phyloP scores from a whole-genome alignment of 1,140 invertebrate genomes.

The Eurytemora carolleeae region DNA sequence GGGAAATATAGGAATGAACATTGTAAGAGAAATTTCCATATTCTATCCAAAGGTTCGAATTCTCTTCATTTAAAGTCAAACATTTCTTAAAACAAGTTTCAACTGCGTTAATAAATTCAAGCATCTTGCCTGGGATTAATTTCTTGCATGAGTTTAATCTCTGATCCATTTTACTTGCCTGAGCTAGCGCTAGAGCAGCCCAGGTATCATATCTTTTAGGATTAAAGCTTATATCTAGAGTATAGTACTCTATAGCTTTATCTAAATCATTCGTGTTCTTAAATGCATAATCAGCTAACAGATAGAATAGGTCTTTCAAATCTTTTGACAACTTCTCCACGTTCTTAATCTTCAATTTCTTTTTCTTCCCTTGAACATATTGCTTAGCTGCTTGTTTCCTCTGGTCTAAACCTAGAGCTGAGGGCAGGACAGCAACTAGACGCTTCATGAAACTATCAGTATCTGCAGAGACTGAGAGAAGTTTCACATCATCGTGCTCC shows the following conservation, averaged over 20 bases:
- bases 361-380: slow-evolving; percentile 18
- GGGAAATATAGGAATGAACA: slow-evolving; percentile 63
- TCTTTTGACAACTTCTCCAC: slow-evolving; percentile 5
- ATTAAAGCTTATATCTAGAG: slow-evolving; percentile 56
- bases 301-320: slow-evolving; percentile 51
- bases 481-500: slow-evolving; percentile 54
- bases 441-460: slow-evolving; percentile 52
- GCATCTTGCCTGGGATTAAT: slow-evolving; percentile 38
- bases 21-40: slow-evolving; percentile 67
- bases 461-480: slow-evolving; percentile 47
- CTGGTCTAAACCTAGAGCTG: slow-evolving; percentile 32
- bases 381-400: slow-evolving; percentile 17
- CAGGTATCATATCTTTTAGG: slow-evolving; percentile 65
- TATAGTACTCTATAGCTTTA: slow-evolving; percentile 54
- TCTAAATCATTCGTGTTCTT: slow-evolving; percentile 51
- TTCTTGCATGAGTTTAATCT: slow-evolving; percentile 46
- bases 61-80: slow-evolving; percentile 43
- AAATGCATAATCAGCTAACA: slow-evolving; percentile 76
- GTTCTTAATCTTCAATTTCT: slow-evolving; percentile 13
- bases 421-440: slow-evolving; percentile 48
- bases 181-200: slow-evolving; percentile 65
- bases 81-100: slow-evolving; percentile 55
- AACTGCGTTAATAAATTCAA: slow-evolving; percentile 43
- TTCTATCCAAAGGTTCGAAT: slow-evolving; percentile 63
- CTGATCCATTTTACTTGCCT: slow-evolving; percentile 53